A percentile compares a stretch with the other conserved stretches of the same genome.
Evolutionary conservation across 1,140 invertebrate genomes (phyloP).

Genomic region (Paracyclopina nana): DNA sequence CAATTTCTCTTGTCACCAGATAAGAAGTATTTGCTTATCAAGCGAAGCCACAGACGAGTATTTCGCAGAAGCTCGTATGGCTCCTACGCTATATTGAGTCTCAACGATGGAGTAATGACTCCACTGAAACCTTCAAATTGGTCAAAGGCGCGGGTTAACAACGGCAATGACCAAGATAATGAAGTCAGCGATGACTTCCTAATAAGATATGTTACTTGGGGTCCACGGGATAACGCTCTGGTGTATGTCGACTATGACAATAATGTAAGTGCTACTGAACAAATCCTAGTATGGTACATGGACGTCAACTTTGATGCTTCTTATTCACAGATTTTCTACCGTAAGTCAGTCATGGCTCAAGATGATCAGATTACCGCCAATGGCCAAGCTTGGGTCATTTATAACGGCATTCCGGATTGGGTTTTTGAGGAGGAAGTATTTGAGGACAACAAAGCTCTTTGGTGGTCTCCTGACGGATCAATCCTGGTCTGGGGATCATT

Average conservation of each 20-base stretch:
- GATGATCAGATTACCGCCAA: slow-evolving; percentile 35
- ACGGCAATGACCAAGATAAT: not conserved
- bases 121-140: not conserved
- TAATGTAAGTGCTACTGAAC: no score
- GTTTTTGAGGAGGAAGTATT: slow-evolving; percentile 80
- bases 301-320: no score
- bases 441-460: slow-evolving; percentile 55
- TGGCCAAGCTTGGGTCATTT: slow-evolving; percentile 38
- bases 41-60: not conserved
- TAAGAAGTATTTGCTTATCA: slow-evolving; percentile 1
- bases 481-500: slow-evolving; percentile 58
- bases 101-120: not conserved
- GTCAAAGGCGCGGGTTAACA: not conserved
- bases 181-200: not conserved
- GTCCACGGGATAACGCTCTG: slow-evolving; percentile 16
- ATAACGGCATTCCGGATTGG: slow-evolving; percentile 61
- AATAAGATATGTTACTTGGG: slow-evolving; percentile 13
- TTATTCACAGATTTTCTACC: slow-evolving; percentile 19
- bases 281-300: no score
- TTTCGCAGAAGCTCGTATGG: slow-evolving; percentile 1
- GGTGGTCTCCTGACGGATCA: slow-evolving; percentile 65
- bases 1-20: not conserved
- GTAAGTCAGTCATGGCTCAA: slow-evolving; percentile 27
- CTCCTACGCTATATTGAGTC: not conserved
- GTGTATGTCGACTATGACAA: slow-evolving; percentile 14